phyloP scores from a whole-genome alignment of 2,888 invertebrate species.

The Ichneumoninae sp. region DNA sequence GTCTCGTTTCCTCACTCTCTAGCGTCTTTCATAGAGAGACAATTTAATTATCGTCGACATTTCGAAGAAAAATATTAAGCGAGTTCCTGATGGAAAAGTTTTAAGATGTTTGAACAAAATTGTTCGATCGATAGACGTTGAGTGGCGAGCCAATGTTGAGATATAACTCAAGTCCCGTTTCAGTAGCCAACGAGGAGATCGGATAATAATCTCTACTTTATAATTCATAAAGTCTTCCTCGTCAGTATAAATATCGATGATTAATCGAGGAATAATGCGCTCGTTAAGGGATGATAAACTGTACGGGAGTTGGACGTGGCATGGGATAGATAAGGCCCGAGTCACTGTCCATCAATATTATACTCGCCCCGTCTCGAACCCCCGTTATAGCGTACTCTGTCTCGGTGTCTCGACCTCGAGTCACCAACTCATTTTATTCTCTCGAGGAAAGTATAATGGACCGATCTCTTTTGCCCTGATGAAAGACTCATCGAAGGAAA shows the following conservation, averaged over 20 bases:
- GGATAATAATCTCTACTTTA: constrained; percentile 55
- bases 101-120: neutral
- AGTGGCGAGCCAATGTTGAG: constrained; percentile 2
- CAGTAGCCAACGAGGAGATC: constrained; percentile 36
- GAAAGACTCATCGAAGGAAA: neutral
- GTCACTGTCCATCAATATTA: constrained; percentile 83
- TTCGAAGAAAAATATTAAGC: neutral
- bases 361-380: constrained; percentile 61
- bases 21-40: neutral
- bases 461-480: constrained; percentile 2
- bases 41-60: neutral
- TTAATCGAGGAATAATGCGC: constrained; percentile 83
- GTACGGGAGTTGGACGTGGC: constrained; percentile 57
- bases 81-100: neutral
- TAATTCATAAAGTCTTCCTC: constrained; percentile 74
- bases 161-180: constrained; percentile 32
- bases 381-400: constrained; percentile 42
- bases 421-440: constrained; percentile 73
- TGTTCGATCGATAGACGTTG: constrained; percentile 30
- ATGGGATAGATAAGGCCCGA: constrained; percentile 76
- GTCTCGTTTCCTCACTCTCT: no score
- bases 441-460: constrained; percentile 62
- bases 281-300: constrained; percentile 82
- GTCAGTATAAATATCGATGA: constrained; percentile 83
- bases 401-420: constrained; percentile 34